Conservation (phyloP, 2,113 vertebrate species). For the Gavia stellata region DNA sequence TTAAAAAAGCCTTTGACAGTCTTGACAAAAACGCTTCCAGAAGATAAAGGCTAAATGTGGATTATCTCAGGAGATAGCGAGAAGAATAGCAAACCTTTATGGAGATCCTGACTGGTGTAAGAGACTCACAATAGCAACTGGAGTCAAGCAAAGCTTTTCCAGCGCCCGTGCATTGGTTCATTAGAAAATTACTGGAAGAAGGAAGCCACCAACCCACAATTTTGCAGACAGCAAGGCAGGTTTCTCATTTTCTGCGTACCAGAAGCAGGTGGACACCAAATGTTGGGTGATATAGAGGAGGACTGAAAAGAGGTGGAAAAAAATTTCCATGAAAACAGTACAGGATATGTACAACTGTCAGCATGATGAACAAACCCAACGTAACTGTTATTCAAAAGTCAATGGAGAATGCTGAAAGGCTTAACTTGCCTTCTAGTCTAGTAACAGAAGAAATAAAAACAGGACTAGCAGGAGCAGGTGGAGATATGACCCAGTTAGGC, state of each 20-base stretch:
- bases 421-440: background rate
- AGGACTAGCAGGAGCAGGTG: background rate
- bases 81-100: background rate
- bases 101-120: background rate
- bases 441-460: background rate
- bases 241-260: background rate
- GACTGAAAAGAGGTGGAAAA: background rate
- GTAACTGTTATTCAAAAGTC: background rate
- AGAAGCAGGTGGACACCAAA: background rate
- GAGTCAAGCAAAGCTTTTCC: background rate
- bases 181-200: background rate
- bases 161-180: fast-evolving
- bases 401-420: background rate
- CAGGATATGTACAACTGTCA: background rate
- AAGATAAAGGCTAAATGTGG: constrained; percentile 30
- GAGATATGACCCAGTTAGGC: background rate
- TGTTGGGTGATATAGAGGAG: background rate
- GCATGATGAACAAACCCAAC: background rate
- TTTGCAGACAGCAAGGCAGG: background rate
- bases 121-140: background rate
- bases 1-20: background rate
- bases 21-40: background rate
- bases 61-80: background rate
- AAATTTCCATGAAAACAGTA: background rate
- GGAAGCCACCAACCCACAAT: background rate